Evolutionary conservation across 2,888 invertebrate genomes (phyloP).

Genomic region (Pteria penguin): DNA sequence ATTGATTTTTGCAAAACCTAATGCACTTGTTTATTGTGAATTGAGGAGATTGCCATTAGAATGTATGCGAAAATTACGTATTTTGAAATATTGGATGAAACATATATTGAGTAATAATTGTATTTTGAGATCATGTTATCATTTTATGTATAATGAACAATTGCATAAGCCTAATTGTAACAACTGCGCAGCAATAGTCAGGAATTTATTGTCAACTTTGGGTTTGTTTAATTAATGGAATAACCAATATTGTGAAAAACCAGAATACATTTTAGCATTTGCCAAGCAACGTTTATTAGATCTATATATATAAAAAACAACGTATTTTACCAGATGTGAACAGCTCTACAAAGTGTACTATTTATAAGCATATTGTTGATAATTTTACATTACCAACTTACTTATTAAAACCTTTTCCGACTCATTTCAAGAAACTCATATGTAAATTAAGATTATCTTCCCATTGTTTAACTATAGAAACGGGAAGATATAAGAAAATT

Average conservation of each 20-base stretch:
- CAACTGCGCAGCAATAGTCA: too few species aligned
- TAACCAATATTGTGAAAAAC: too few species aligned
- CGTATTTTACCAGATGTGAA: neutral
- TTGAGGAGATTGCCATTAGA: neutral
- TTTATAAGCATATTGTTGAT: neutral
- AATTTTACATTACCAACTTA: neutral
- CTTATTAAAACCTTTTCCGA: neutral
- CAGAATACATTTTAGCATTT: too few species aligned
- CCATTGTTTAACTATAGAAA: neutral
- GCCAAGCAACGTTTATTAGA: too few species aligned
- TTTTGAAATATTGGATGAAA: constrained; percentile 10
- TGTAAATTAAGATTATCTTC: neutral
- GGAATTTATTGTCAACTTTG: too few species aligned
- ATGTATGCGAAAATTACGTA: neutral
- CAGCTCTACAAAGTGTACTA: neutral
- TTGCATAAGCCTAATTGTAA: neutral
- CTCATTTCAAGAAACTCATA: neutral
- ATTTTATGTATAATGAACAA: neutral
- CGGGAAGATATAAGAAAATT: neutral
- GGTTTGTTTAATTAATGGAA: too few species aligned
- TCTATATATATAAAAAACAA: too few species aligned
- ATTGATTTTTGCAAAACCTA: neutral
- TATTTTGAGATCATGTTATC: neutral
- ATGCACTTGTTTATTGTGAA: neutral
- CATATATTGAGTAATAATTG: neutral